These are phyloP conservation scores for Drosophila pruinosa DNA, from an alignment of 1,140 invertebrate genomes.

Conservation along the genomic window DNA sequence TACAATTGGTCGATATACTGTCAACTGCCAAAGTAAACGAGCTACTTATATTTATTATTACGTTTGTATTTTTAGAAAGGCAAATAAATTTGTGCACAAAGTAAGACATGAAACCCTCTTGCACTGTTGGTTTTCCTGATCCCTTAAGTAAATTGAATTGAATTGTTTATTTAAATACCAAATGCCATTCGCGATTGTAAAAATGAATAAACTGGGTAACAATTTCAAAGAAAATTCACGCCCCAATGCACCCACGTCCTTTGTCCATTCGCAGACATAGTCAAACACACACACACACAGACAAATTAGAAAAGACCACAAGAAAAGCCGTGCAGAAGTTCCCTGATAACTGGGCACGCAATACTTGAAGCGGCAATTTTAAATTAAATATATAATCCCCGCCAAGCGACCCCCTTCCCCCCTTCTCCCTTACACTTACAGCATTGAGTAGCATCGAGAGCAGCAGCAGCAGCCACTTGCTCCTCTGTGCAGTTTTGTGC, in stretches of 20 bases:
- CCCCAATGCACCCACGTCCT: slow-evolving; percentile 43
- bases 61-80: not conserved
- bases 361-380: slow-evolving; percentile 27
- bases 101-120: not conserved
- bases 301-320: slow-evolving; percentile 29
- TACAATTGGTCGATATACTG: too few relatives aligned
- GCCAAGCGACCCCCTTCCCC: not conserved
- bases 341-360: slow-evolving; percentile 19
- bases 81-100: not conserved
- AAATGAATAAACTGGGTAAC: slow-evolving; percentile 4
- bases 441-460: slow-evolving; percentile 72
- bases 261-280: not conserved
- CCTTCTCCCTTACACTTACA: slow-evolving; percentile 46
- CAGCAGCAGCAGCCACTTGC: slow-evolving; percentile 62
- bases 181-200: not conserved
- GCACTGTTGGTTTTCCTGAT: not conserved
- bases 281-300: slow-evolving; percentile 15
- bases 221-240: slow-evolving; percentile 51
- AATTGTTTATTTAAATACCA: slow-evolving; percentile 36
- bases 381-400: slow-evolving; percentile 73
- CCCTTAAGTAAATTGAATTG: slow-evolving; percentile 17
- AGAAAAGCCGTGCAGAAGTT: slow-evolving; percentile 20
- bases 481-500: slow-evolving; percentile 66
- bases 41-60: too few relatives aligned
- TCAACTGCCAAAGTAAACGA: too few relatives aligned